Percentiles rank a stretch among this genome's conserved stretches.
Evolutionary conservation across 2,888 invertebrate genomes (phyloP).

Genomic region (Therioaphis trifolii): DNA sequence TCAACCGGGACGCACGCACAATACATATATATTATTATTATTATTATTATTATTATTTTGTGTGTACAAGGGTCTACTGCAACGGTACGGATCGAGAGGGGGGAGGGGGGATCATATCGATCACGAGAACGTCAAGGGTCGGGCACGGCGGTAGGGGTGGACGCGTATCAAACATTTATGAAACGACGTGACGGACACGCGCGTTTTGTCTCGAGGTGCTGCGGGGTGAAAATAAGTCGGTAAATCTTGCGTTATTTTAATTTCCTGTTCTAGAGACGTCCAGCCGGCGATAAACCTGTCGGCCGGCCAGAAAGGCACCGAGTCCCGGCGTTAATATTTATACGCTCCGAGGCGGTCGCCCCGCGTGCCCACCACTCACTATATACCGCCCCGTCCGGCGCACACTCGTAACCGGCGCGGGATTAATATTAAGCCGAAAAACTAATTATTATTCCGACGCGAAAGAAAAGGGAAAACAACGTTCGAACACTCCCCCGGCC

Average conservation of each 20-base stretch:
- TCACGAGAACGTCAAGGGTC: not conserved
- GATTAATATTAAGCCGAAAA: conserved; percentile 40
- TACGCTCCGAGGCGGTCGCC: not conserved
- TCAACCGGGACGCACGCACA: too few relatives aligned
- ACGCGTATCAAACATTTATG: conserved; percentile 20
- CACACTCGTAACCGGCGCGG: not conserved
- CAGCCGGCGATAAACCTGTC: conserved; percentile 30
- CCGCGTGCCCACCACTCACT: not conserved
- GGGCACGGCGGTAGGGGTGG: not conserved
- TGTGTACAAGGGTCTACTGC: too few relatives aligned
- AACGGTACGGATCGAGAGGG: too few relatives aligned
- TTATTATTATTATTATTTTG: too few relatives aligned
- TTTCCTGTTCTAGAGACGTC: conserved; percentile 49
- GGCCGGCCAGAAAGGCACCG: not conserved
- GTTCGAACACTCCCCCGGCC: not conserved
- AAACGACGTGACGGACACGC: conserved; percentile 30
- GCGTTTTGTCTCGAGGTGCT: conserved; percentile 42
- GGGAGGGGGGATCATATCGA: not conserved
- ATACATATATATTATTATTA: too few relatives aligned
- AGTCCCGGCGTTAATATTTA: conserved; percentile 34
- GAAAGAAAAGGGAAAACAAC: not conserved
- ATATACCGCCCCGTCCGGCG: not conserved
- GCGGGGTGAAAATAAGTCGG: conserved; percentile 33
- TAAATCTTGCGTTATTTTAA: conserved; percentile 58
- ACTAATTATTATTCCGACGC: conserved; percentile 30